A percentile compares a stretch with the other conserved stretches of the same genome.
These are phyloP conservation scores for Atethmia centrago DNA, from an alignment of 2,888 invertebrate species.

Conservation along the genomic window DNA sequence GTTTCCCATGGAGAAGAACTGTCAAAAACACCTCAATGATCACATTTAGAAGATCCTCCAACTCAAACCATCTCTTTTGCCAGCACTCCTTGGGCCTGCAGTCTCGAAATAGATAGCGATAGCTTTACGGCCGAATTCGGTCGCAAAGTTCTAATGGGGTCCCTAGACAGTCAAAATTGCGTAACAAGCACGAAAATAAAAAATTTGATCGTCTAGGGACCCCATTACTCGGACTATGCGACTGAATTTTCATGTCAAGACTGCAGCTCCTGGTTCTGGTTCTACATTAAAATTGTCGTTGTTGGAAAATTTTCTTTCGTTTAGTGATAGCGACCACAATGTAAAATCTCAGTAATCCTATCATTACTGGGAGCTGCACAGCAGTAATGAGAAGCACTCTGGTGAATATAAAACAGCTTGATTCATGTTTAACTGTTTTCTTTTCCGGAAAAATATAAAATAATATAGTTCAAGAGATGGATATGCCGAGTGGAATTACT, in stretches of 20 bases:
- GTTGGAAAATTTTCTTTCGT: neutral
- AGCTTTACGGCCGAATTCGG: too few relatives aligned
- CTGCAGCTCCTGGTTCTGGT: too few relatives aligned
- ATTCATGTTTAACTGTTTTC: slow-evolving; percentile 46
- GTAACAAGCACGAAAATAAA: too few relatives aligned
- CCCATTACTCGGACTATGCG: too few relatives aligned
- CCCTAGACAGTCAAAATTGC: too few relatives aligned
- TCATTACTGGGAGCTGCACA: slow-evolving; percentile 13
- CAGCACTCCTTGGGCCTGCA: too few relatives aligned
- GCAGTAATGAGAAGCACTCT: slow-evolving; percentile 51
- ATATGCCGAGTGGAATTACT: neutral
- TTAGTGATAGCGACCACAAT: slow-evolving; percentile 11
- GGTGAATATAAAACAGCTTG: slow-evolving; percentile 51
- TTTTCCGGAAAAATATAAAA: slow-evolving; percentile 22
- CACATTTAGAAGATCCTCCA: neutral
- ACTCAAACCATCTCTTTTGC: neutral
- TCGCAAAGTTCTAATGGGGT: too few relatives aligned
- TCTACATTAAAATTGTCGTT: slow-evolving; percentile 4
- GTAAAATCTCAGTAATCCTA: slow-evolving; percentile 46
- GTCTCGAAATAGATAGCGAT: too few relatives aligned
- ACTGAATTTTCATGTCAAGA: rapidly evolving
- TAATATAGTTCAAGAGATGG: neutral
- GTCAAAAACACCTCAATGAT: too few relatives aligned
- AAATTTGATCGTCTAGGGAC: too few relatives aligned
- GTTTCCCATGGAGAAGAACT: too few relatives aligned